Base-by-base conservation (phyloP, 2,888 invertebrate species). In the Hypomecis punctinalis region DNA sequence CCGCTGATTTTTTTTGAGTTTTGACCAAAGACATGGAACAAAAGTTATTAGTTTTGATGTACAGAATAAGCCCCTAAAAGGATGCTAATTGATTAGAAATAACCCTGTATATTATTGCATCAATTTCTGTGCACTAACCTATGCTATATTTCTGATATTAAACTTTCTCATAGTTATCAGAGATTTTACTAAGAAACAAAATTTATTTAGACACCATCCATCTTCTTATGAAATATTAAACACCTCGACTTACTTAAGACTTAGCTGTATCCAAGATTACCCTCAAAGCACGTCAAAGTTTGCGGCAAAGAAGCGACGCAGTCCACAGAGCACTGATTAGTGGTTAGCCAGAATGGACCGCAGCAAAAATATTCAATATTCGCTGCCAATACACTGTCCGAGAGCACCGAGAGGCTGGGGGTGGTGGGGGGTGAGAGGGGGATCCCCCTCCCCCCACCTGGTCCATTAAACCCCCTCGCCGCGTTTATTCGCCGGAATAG, bases 401-500 rank as follows among this genome's bases (percentile, higher is more conserved):
- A 73, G 61, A 58, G 68, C 80, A 79, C 72, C 75, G 63, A 73
- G 61, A 58, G 68, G 71, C 68, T 56, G 64, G 43, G 59, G 74
- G 72, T 71, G 75, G 72, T 71, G 68, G 74, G 73, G 65, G 52
- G 52, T 54, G 70, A 71, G 67, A 72, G 73, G 66, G 54, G 54
- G 52, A 61, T 63, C 68, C 70, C 74, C 59, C 53, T 56, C 77
- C 76, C 75, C 67, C 46, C 80, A 76, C 71, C 72, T 78, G 81
- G 85, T 88, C 90, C 90, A 89, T 90, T 90, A 90, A 84, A 78
- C 82, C 85, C 83, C 84, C 79, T 76, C 71, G 65, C 69, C 84
- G 80, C 86, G 88, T 89, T 90, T 91, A 91, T 91, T 88, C 87
- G 83, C 82, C 84, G 88, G 90, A 88, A 90, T 91, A 90, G 91